Evolutionary conservation across 2,888 invertebrate genomes (phyloP), one percentile per base, ranked within the genome.

Genomic region (Clitarchus hookeri): DNA sequence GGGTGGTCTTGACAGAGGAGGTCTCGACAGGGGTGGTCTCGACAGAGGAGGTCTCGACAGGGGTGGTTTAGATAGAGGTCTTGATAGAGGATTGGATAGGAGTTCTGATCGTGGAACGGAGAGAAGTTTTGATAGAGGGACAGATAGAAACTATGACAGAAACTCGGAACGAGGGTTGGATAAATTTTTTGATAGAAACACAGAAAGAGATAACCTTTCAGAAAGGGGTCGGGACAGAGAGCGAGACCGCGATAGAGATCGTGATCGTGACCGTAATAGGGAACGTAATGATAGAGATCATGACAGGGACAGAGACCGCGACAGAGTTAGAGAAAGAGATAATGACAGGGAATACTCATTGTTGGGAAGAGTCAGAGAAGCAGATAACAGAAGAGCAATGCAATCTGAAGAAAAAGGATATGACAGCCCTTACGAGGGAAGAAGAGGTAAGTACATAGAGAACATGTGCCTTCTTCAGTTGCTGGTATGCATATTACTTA

Each of bases 231-330:
- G 86, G 23, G 88, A 88, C n/a, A 87, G 87, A 44, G 89, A 88
- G 16, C 85, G 86, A 25, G 88, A 88, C 19, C 87, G 87, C 27
- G 86, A 85, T 16, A 83, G 85, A 16, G 95, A 95, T 87, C 92
- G 95, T 84, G 94, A 94, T 6, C 91, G 93, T 26, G 90, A 90
- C 54, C 90, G 90, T 48, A 91, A 90, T 54, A 90, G 90, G 84
- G 91, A 91, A 48, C 89, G 91, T 6, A 88, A 89, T 9, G 13
- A 19, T 23, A 87, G 87, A 19, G 86, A 85, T n/a, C 79, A 84
- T 19, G 95, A 95, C 87, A 92, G 95, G 84, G 94, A 94, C 6
- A 91, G 93, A 27, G 90, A 90, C 77, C 90, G 90, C 48, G 91
- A 90, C 54, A 90, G 90, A 85, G 91, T 91, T 48, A 90, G 91